A percentile compares a stretch with the other conserved stretches of the same genome.
Evolutionary conservation across 2,888 invertebrate species (phyloP).

Genomic region (Lydus trimaculatus): DNA sequence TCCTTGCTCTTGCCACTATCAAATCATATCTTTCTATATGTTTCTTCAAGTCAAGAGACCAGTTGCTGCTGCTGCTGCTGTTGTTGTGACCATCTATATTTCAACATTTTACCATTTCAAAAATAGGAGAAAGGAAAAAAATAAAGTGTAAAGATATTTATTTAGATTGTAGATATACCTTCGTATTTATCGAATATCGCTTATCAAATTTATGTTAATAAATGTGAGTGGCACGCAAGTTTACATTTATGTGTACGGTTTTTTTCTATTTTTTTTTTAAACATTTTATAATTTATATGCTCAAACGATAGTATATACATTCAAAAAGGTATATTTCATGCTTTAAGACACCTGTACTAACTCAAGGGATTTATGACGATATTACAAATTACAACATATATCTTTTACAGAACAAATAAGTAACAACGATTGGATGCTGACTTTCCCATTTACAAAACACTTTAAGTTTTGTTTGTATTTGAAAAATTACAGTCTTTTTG

Average conservation of each 20-base stretch:
- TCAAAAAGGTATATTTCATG: conserved; percentile 2
- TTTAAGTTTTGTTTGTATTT: too few relatives aligned
- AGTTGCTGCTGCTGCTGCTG: too few relatives aligned
- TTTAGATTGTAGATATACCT: conserved; percentile 53
- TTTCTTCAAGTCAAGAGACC: conserved; percentile 35
- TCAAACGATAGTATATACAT: neutral
- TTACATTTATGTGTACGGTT: conserved; percentile 50
- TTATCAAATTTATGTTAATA: conserved; percentile 58
- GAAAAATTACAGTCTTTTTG: too few relatives aligned
- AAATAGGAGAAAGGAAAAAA: conserved; percentile 16
- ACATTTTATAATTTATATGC: conserved; percentile 20
- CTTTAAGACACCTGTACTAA: conserved; percentile 8
- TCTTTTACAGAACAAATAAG: neutral
- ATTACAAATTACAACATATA: neutral
- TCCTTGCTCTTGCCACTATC: conserved; percentile 53
- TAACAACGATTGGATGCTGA: neutral
- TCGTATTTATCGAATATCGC: conserved; percentile 52
- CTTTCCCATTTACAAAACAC: neutral
- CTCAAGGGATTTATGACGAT: neutral
- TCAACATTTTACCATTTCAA: conserved; percentile 16
- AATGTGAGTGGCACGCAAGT: conserved; percentile 49
- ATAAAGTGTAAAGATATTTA: conserved; percentile 53
- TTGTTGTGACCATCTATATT: conserved; percentile 50
- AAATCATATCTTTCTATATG: conserved; percentile 53
- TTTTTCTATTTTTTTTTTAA: conserved; percentile 35